These are phyloP conservation scores for Sarcophaga rosellei DNA, from an alignment of 2,888 invertebrate species.

Conservation along the genomic window DNA sequence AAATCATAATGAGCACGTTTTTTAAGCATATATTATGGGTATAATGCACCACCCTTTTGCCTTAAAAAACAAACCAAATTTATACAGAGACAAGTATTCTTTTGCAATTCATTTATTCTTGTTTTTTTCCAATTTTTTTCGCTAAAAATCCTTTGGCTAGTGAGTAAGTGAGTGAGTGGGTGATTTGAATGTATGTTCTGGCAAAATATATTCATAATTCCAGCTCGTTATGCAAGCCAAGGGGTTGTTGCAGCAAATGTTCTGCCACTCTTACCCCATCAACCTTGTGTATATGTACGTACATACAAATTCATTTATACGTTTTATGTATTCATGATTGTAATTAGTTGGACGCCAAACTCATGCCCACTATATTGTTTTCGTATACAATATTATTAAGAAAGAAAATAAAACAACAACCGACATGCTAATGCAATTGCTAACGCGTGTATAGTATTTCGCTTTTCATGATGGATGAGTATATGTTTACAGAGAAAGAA, in stretches of 20 bases:
- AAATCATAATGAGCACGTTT: constrained; percentile 69
- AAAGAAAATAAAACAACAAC: constrained; percentile 9
- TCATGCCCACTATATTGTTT: constrained; percentile 44
- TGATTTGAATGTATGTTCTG: background rate
- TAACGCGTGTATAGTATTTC: constrained; percentile 45
- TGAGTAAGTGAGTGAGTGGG: constrained; percentile 18
- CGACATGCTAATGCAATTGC: constrained; percentile 58
- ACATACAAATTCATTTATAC: constrained; percentile 40
- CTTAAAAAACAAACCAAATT: constrained; percentile 29
- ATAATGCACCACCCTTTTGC: constrained; percentile 50
- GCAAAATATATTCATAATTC: constrained; percentile 61
- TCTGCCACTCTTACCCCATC: background rate
- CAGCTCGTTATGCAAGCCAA: constrained; percentile 58
- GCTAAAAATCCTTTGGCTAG: background rate
- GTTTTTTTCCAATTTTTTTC: background rate
- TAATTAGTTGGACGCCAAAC: constrained; percentile 67
- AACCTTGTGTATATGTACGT: background rate
- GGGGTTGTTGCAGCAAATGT: constrained; percentile 51
- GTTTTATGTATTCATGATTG: constrained; percentile 58
- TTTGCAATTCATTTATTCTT: background rate
- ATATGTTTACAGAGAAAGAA: background rate
- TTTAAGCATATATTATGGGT: constrained; percentile 60
- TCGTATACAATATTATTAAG: no score
- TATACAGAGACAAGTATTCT: constrained; percentile 28
- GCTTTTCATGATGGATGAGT: background rate